phyloP scores from a whole-genome alignment of 2,888 invertebrate genomes.

The Cephus rjabovi region DNA sequence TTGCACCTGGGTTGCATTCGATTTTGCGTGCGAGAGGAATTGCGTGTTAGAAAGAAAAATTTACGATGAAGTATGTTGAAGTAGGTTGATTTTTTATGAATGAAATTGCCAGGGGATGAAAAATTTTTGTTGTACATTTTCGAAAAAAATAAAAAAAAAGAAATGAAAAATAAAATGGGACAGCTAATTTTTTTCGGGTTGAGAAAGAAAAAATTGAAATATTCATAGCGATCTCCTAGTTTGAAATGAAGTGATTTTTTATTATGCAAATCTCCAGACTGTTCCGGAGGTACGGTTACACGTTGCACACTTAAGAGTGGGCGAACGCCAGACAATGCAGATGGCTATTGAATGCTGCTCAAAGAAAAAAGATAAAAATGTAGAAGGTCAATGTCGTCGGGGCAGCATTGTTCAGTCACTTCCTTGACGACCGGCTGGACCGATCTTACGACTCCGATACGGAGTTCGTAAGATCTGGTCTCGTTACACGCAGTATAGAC shows the following conservation, averaged over 20 bases:
- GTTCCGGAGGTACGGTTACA: background rate
- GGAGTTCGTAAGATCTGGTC: background rate
- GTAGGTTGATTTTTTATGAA: too few relatives aligned
- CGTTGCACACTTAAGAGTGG: background rate
- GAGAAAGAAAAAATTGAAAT: background rate
- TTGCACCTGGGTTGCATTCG: background rate
- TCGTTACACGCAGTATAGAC: background rate
- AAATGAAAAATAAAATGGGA: too few relatives aligned
- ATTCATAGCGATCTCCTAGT: fast-evolving
- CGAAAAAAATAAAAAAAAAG: too few relatives aligned
- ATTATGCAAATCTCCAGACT: background rate
- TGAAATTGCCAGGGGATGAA: too few relatives aligned
- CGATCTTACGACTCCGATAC: background rate
- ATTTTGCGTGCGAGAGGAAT: background rate
- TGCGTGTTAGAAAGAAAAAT: too few relatives aligned
- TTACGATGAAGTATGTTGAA: too few relatives aligned
- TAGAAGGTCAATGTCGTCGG: slow-evolving; percentile 2
- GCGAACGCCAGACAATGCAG: background rate
- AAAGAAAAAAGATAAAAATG: background rate
- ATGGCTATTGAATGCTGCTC: background rate
- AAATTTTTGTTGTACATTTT: too few relatives aligned
- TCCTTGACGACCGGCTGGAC: background rate
- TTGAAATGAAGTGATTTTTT: background rate
- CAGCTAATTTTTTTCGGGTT: background rate
- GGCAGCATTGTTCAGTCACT: background rate